Conservation (phyloP, 2,888 invertebrate genomes). For the Icerya purchasi region DNA sequence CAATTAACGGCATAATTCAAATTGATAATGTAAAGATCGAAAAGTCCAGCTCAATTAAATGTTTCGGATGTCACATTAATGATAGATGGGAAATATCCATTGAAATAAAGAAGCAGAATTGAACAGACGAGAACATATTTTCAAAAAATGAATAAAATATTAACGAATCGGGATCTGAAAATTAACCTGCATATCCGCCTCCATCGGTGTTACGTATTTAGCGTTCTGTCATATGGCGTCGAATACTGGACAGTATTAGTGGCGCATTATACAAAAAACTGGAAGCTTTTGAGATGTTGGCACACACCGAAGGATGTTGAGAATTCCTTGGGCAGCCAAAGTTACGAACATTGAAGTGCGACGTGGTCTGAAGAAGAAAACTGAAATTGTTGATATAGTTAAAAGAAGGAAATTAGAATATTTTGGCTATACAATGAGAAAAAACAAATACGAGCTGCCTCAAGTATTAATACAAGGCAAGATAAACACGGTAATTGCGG, state of each 20-base stretch:
- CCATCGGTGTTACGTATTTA: neutral
- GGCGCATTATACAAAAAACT: neutral
- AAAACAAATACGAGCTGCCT: neutral
- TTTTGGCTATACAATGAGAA: neutral
- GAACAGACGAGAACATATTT: neutral
- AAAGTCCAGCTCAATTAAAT: neutral
- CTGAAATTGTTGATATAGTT: neutral
- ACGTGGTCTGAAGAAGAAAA: neutral
- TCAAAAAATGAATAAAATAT: neutral
- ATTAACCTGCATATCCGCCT: too few relatives aligned
- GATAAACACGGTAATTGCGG: neutral
- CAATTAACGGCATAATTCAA: neutral
- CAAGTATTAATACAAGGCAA: neutral
- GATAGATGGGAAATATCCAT: neutral
- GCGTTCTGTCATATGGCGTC: neutral
- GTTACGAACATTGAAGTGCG: neutral
- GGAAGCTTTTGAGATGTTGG: neutral
- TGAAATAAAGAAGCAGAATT: neutral
- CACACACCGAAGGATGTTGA: neutral
- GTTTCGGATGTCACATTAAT: neutral
- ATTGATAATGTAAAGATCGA: neutral
- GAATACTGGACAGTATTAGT: neutral
- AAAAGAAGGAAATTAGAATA: neutral
- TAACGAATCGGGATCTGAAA: neutral
- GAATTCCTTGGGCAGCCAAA: neutral